phyloP scores from a whole-genome alignment of 1,140 invertebrate species.

The Lutraria rhynchaena region DNA sequence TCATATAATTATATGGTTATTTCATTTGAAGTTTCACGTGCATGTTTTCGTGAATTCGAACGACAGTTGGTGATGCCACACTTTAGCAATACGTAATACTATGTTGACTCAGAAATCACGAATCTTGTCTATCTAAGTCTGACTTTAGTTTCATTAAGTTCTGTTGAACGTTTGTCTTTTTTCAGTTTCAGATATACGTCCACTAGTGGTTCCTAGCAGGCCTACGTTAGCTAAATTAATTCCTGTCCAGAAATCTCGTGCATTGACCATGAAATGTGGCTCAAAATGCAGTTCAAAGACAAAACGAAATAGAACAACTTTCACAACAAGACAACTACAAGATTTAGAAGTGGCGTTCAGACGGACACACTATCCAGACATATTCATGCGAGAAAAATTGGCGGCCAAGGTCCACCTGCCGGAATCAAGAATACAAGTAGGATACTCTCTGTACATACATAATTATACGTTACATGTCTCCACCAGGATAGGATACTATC shows the following conservation, averaged over 20 bases:
- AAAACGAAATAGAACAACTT: constrained; percentile 79
- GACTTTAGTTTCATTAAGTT: not conserved
- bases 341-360: constrained; percentile 78
- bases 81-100: too few species aligned
- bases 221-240: not conserved
- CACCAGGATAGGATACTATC: too few species aligned
- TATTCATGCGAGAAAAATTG: constrained; percentile 79
- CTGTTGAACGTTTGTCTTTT: not conserved
- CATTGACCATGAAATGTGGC: not conserved
- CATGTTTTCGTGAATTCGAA: too few species aligned
- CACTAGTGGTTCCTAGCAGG: not conserved
- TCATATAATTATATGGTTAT: too few species aligned
- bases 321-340: constrained; percentile 77
- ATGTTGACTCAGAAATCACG: not conserved
- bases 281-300: constrained; percentile 44
- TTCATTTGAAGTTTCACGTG: too few species aligned
- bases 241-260: not conserved
- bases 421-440: constrained; percentile 79
- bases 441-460: too few species aligned
- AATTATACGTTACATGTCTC: too few species aligned
- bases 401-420: constrained; percentile 73
- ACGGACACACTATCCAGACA: constrained; percentile 80
- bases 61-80: too few species aligned
- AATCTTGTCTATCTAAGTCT: not conserved
- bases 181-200: not conserved